These are phyloP conservation scores for Brachionus koreanus DNA, from an alignment of 1,140 invertebrate species.

Conservation along the genomic window DNA sequence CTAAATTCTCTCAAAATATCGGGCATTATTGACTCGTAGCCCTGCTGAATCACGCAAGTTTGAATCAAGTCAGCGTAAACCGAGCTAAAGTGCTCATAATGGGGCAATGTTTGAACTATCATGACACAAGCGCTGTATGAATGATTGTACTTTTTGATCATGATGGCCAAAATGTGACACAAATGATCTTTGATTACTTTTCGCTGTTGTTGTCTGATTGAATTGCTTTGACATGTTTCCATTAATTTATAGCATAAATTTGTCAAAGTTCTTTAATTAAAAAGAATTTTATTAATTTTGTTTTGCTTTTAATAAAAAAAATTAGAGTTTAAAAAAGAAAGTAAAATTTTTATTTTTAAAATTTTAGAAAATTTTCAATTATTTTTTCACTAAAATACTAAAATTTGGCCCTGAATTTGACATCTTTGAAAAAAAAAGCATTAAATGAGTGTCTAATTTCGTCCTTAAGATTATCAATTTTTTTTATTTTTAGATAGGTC, in stretches of 20 bases:
- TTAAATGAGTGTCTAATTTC: no score
- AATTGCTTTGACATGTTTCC: slow-evolving; percentile 62
- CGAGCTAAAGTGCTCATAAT: slow-evolving; percentile 67
- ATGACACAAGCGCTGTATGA: slow-evolving; percentile 49
- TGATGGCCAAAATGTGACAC: slow-evolving; percentile 72
- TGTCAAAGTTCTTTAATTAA: slow-evolving; percentile 64
- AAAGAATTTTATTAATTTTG: no score
- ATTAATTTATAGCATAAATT: slow-evolving; percentile 72
- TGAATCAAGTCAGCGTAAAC: slow-evolving; percentile 68
- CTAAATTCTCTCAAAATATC: slow-evolving; percentile 72
- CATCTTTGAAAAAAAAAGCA: no score
- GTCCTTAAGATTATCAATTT: no score
- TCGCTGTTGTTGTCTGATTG: slow-evolving; percentile 61
- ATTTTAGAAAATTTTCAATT: no score
- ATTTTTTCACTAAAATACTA: no score
- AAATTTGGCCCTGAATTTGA: no score
- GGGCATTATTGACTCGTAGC: slow-evolving; percentile 65
- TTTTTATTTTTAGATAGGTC: no score
- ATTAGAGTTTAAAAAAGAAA: no score
- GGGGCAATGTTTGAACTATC: slow-evolving; percentile 67
- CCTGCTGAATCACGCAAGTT: slow-evolving; percentile 65
- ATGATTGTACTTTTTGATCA: slow-evolving; percentile 77
- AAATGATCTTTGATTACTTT: slow-evolving; percentile 68
- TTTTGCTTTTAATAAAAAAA: no score
- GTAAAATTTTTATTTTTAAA: no score